These are phyloP conservation scores for Tenthredo mesomela DNA, from an alignment of 2,888 invertebrate genomes.

Conservation along the genomic window DNA sequence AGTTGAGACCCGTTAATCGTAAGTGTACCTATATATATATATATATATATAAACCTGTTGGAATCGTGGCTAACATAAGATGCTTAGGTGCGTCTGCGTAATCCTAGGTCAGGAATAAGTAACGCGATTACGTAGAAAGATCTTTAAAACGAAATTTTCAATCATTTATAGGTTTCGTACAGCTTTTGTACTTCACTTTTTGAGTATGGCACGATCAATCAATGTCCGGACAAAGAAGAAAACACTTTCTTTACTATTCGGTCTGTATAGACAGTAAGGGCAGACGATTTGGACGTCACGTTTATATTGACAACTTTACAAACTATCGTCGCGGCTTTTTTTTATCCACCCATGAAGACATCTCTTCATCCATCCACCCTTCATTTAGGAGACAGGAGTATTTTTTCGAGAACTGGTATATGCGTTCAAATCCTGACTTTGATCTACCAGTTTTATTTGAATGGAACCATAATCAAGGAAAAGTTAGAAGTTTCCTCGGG, in stretches of 20 bases:
- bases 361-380: background rate
- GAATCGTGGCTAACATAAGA: background rate
- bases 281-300: background rate
- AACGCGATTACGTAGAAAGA: background rate
- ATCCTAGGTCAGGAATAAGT: conserved; percentile 9
- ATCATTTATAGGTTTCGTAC: background rate
- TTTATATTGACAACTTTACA: background rate
- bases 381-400: background rate
- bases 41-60: background rate
- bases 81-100: background rate
- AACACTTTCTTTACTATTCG: background rate
- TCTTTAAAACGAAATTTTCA: background rate
- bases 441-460: no score
- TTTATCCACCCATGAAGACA: background rate
- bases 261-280: background rate
- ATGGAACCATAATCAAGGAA: no score
- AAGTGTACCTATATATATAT: background rate
- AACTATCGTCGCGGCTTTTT: background rate
- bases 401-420: no score
- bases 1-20: conserved; percentile 1
- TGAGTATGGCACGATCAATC: background rate
- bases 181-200: background rate
- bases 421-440: no score
- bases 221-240: background rate
- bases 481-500: no score